Percentiles rank a stretch among this genome's conserved stretches.
Conservation (phyloP, 2,888 invertebrate genomes). For the Cistogaster globosa region DNA sequence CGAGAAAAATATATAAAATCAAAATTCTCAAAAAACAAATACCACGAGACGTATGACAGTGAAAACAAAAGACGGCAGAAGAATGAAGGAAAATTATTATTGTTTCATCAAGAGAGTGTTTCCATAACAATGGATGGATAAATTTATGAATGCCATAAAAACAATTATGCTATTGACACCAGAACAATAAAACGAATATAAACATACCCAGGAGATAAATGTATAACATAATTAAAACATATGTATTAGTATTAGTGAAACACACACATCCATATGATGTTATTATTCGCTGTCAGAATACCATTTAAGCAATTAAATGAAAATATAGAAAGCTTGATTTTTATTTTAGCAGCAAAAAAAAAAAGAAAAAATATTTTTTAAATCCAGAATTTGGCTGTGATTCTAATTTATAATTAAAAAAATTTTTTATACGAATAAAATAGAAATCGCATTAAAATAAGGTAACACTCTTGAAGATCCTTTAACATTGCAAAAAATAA, state of each 20-base stretch:
- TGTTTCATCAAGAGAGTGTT: conserved; percentile 41
- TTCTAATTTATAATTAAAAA: no score
- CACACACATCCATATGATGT: not conserved
- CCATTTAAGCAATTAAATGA: conserved; percentile 33
- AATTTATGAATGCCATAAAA: conserved; percentile 59
- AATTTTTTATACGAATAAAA: no score
- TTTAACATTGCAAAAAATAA: no score
- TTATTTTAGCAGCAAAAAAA: not conserved
- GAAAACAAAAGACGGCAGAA: not conserved
- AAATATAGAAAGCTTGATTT: conserved; percentile 12
- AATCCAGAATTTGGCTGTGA: no score
- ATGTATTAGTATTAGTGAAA: not conserved
- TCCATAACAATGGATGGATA: conserved; percentile 55
- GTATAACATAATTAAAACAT: not conserved
- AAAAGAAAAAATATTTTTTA: no score
- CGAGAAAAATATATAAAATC: not conserved
- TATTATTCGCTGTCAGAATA: conserved; percentile 21
- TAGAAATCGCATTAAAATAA: no score
- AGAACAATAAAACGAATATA: conserved; percentile 67
- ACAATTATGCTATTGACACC: conserved; percentile 69
- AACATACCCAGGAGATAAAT: conserved; percentile 59
- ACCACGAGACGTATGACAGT: not conserved
- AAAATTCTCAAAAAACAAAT: not conserved
- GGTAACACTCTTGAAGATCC: no score
- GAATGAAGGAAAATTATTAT: conserved; percentile 48